Evolutionary conservation across 1,140 invertebrate genomes (phyloP), one percentile per base, ranked within the genome.

Genomic region (Zaprionus lachaisei): DNA sequence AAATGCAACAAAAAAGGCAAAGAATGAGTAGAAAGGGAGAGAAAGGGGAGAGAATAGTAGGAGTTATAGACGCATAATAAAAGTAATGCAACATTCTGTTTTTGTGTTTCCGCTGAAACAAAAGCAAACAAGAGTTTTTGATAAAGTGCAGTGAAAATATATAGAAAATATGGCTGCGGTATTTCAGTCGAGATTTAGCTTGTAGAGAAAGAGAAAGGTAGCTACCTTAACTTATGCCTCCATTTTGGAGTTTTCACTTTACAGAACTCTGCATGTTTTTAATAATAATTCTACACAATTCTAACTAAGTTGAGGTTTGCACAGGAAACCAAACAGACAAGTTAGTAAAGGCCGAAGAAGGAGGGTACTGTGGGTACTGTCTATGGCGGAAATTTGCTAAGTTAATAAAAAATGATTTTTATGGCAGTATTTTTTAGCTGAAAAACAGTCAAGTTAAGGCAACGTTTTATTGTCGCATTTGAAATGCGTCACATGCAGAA

Each of bases 61-160:
- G 51, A 17, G 58, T 67, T 38, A 57, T 38, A 57, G 60, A 14
- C 17, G 26, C 28, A 66, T 72, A 77, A 63, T 74, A 70, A 69
- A 62, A 69, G 41, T 74, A 74, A 77, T 72, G 68, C 55, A 77
- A 56, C 47, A 34, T 51, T 37, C 15, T 22, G 20, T 49, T 62
- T 57, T 56, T 62, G n/a, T 57, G 26, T 14, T 34, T 70, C 57
- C 72, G 51, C 38, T 55, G 14, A 76, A 76, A 68, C 64, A 76
- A 72, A 37, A 26, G 17, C 37, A 41, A 54, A 63, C 54, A 65
- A n/a, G 26, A 56, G 58, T 58, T 75, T 56, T 75, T 47, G 60
- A 5, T 38, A 63, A 62, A 70, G 63, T 70, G 66, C 54, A 63
- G 20, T 17, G n/a, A 60, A 60, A 38, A 60, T 22, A 31, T 22